Conservation (phyloP, 35 echinoderm and acorn worm genomes). For the Lytechinus variegatus region DNA sequence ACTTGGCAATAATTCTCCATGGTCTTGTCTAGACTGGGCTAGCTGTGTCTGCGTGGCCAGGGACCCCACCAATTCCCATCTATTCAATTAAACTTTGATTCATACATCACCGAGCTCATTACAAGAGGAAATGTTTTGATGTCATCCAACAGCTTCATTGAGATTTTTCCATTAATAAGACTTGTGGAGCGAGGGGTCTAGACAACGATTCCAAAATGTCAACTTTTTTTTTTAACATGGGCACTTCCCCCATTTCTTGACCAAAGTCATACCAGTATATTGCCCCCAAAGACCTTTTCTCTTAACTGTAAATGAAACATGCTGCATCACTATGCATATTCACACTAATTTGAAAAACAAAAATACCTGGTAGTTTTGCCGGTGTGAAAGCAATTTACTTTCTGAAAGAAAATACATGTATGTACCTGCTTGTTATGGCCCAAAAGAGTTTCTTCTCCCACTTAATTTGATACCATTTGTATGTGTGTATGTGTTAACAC, state of each 20-base stretch:
- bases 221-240: not conserved
- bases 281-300: no score
- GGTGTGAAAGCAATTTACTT: no score
- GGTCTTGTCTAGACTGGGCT: not conserved
- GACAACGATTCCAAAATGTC: not conserved
- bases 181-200: not conserved
- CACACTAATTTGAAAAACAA: no score
- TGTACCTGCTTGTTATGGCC: no score
- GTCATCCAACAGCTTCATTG: not conserved
- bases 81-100: not conserved
- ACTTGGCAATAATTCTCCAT: not conserved
- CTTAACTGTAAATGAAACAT: not conserved
- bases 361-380: no score
- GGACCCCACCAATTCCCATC: not conserved
- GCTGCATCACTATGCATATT: not conserved
- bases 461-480: no score
- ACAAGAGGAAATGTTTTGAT: not conserved
- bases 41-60: not conserved
- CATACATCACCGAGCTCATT: not conserved
- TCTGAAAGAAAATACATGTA: no score
- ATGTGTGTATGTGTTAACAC: no score
- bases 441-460: no score
- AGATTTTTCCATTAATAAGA: not conserved
- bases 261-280: not conserved
- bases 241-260: not conserved